A percentile compares a stretch with the other conserved stretches of the same genome.
These are phyloP conservation scores for Microcebus griseorufus DNA, from an alignment of 2,113 vertebrate genomes.

Conservation along the genomic window DNA sequence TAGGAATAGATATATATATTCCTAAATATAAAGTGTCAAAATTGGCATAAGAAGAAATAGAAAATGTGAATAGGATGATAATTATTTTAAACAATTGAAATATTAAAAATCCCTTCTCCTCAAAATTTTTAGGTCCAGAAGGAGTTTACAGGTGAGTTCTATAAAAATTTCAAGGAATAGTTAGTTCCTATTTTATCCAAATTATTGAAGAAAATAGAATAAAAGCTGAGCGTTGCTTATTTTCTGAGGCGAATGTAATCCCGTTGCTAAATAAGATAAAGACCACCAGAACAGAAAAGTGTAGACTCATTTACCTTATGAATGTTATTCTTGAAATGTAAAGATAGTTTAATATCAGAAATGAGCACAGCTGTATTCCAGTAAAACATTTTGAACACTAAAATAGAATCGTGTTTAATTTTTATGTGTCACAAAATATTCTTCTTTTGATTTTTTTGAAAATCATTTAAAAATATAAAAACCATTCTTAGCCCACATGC, in stretches of 20 bases:
- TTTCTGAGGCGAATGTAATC: neutral
- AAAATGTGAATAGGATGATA: neutral
- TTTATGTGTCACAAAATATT: neutral
- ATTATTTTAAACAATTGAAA: slow-evolving; percentile 13
- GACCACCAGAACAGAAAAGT: neutral
- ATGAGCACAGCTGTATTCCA: neutral
- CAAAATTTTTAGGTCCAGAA: neutral
- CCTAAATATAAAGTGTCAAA: slow-evolving; percentile 15
- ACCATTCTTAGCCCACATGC: neutral
- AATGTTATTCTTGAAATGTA: neutral
- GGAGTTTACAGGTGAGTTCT: neutral
- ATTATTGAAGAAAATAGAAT: neutral
- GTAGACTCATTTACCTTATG: neutral
- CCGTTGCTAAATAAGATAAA: neutral
- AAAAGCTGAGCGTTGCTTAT: neutral
- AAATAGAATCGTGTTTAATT: neutral
- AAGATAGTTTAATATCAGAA: neutral
- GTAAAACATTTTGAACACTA: neutral
- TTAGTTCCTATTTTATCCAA: neutral
- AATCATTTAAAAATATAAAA: neutral
- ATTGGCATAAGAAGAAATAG: neutral
- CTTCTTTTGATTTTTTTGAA: neutral
- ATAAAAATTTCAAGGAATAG: neutral
- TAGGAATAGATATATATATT: neutral
- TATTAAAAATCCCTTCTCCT: neutral